A percentile compares a stretch with the other conserved stretches of the same genome.
These are phyloP conservation scores for Drosophila bifasciata DNA, from an alignment of 1,140 invertebrate genomes.

Conservation along the genomic window DNA sequence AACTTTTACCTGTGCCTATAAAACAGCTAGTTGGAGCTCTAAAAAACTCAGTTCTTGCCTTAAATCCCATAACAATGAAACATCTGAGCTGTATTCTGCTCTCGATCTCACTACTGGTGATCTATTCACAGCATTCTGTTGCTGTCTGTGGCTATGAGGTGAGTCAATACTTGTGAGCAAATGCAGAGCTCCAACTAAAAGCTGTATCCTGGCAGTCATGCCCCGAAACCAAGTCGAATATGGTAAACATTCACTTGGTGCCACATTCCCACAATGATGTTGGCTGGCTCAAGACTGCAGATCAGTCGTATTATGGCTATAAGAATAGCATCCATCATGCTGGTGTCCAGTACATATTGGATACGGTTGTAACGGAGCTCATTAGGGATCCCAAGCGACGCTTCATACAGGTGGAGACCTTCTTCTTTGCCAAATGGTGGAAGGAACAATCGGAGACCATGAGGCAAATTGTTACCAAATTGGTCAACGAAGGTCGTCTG, in stretches of 20 bases:
- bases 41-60: slow-evolving; percentile 13
- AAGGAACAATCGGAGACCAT: slow-evolving; percentile 88
- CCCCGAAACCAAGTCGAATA: slow-evolving; percentile 86
- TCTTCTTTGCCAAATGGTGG: slow-evolving; percentile 97
- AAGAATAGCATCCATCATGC: slow-evolving; percentile 89
- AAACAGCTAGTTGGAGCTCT: slow-evolving; percentile 2
- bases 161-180: neutral
- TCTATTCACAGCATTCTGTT: slow-evolving; percentile 3
- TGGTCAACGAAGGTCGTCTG: slow-evolving; percentile 91
- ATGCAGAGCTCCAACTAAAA: neutral
- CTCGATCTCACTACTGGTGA: slow-evolving; percentile 24
- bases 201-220: slow-evolving; percentile 84
- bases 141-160: slow-evolving; percentile 63
- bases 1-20: slow-evolving; percentile 19
- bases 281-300: slow-evolving; percentile 96
- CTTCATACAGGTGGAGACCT: slow-evolving; percentile 88
- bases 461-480: slow-evolving; percentile 85
- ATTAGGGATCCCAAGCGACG: slow-evolving; percentile 89
- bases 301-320: slow-evolving; percentile 95
- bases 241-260: slow-evolving; percentile 93
- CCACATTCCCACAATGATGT: slow-evolving; percentile 95
- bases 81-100: slow-evolving; percentile 3
- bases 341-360: slow-evolving; percentile 96
- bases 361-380: slow-evolving; percentile 93
- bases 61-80: slow-evolving; percentile 13